Base-by-base conservation (phyloP, 2,797 vertebrate genomes). In the Enteromius fasciolatus region DNA sequence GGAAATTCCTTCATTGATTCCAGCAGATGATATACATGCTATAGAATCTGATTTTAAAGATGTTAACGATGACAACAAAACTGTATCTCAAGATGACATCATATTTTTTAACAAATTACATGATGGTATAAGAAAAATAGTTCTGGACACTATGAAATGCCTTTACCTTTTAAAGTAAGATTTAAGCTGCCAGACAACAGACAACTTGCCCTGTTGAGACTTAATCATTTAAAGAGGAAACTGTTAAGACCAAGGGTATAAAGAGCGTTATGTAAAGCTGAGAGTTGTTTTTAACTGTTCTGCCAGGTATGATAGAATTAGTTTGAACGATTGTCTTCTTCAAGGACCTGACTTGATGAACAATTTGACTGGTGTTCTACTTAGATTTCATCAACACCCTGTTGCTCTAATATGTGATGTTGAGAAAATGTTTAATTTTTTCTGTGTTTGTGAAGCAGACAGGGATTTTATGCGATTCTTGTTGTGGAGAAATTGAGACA, bases 401-500 rank as follows among this genome's bases (percentile, higher is more conserved):
- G 25, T 61, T 23, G 41, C 41, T 2, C 5, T 59, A 20, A 63
- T 76, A 23, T 79, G 63, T 85, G 3, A 36, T 36, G 33, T 6
- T 36, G 33, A 36, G 33, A 36, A 36, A 36, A 36, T 36, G 33
- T 36, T 36, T 36, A 4, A 36, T 36, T 1, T 5, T 4, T 36
- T 36, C 33, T 5, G 82, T 72, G 76, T 81, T 2, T n/a, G 33
- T 2, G 10, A 75, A 39, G 31, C 54, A 44, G 67, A 84, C 20
- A 28, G 57, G 23, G 31, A 78, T 7, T 63, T 69, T 36, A 14
- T 69, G 23, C 7, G 67, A 25, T 84, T 82, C 31, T 59, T 84
- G 4, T 82, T 83, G 85, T 80, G 77, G 70, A 66, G 46, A 3
- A 74, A 85, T 18, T 44, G 83, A 23, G 66, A 86, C 15, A 25